Base-by-base conservation (phyloP, 2,113 vertebrate species). In the Cairina moschata region DNA sequence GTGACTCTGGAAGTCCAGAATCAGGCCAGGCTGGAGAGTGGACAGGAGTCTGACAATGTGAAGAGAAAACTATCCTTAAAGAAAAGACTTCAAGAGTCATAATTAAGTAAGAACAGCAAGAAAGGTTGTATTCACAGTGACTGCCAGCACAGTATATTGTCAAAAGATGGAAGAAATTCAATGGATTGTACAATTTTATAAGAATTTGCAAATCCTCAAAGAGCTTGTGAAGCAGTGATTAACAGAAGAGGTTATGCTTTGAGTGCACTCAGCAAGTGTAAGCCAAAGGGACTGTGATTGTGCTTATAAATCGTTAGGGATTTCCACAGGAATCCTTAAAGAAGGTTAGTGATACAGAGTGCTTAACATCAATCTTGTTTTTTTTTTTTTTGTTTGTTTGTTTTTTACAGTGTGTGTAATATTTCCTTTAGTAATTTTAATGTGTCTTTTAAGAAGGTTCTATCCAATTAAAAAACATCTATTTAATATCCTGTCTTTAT, bases 261-360 rank as follows among this genome's bases (percentile, higher is more conserved):
- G 86, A 86, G 91, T 82, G 48, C 66, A 81, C 60, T 88, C 54
- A 77, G 91, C 48, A 75, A 91, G 38, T 31, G 52, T 86, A 93
- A 94, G 17, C 65, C 76, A 92, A 94, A 92, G 29, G 69, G 34
- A 63, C 77, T 75, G 38, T 32, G 56, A 88, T 86, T 42, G 29
- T 92, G 20, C 73, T 84, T 88, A 82, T 68, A 95, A 93, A 86
- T 91, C 42, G 1, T 83, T 59, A 88, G 73, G 38, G 60, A 95
- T 95, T 97, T 95, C 88, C 62, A 75, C 9, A 65, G 66, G 42
- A 95, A 92, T 88, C 73, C 48, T 92, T 84, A 28, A 38, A 95
- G 31, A 96, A 78, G 56, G 52, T 94, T 90, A 86, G 42, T 92
- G 90, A 91, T 72, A 46, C 25, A 68, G n/a, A 74, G 28, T 55